Percentiles rank a stretch among this genome's conserved stretches.
These are phyloP conservation scores for Drosophila greeni DNA, from an alignment of 2,888 invertebrate species.

Conservation along the genomic window DNA sequence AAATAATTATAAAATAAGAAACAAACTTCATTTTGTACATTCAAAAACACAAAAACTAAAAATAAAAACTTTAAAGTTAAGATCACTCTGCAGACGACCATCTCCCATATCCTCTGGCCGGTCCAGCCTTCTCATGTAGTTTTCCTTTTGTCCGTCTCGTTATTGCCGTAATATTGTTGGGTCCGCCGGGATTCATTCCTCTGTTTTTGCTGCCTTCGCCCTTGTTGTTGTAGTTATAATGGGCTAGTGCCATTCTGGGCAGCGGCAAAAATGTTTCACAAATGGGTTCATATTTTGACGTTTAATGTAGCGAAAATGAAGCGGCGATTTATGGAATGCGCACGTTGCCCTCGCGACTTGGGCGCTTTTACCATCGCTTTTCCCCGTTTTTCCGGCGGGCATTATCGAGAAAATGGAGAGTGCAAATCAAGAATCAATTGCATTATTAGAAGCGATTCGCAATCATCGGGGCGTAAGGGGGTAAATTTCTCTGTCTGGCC, in stretches of 20 bases:
- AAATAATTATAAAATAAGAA: too few relatives aligned
- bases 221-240: constrained; percentile 51
- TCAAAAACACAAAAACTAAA: not conserved
- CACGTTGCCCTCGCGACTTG: constrained; percentile 57
- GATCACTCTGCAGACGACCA: constrained; percentile 10
- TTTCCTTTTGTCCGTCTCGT: constrained; percentile 60
- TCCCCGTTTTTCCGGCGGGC: constrained; percentile 7
- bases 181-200: constrained; percentile 48
- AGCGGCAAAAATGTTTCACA: constrained; percentile 69
- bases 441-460: constrained; percentile 60
- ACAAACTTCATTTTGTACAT: not conserved
- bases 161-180: constrained; percentile 65
- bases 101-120: constrained; percentile 6
- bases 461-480: constrained; percentile 51
- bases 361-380: not conserved
- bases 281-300: constrained; percentile 78
- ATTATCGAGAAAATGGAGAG: constrained; percentile 43
- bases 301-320: constrained; percentile 78
- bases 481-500: constrained; percentile 24
- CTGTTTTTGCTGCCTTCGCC: constrained; percentile 41
- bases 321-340: constrained; percentile 74
- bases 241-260: constrained; percentile 45
- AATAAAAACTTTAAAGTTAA: not conserved
- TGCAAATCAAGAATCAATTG: constrained; percentile 73
- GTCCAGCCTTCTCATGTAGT: constrained; percentile 18